Percentiles rank a stretch among this genome's conserved stretches.
phyloP scores from a whole-genome alignment of 2,797 vertebrate genomes.

The Falco biarmicus region DNA sequence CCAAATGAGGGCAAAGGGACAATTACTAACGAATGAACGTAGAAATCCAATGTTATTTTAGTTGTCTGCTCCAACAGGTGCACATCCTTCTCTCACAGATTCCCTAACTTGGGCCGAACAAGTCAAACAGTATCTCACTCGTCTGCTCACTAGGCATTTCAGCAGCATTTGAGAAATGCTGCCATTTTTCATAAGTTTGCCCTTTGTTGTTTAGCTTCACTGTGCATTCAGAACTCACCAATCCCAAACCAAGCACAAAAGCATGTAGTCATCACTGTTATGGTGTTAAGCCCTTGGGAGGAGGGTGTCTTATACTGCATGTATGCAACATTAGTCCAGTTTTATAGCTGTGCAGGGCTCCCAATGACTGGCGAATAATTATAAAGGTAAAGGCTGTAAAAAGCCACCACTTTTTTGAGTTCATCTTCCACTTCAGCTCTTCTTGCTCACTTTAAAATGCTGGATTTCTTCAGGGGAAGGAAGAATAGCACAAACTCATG shows the following conservation, averaged over 20 bases:
- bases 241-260: neutral
- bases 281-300: rapidly evolving
- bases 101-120: neutral
- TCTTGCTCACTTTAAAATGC: neutral
- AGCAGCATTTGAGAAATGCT: neutral
- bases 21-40: neutral
- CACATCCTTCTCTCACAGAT: neutral
- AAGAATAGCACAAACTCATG: neutral
- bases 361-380: neutral
- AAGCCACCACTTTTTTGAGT: neutral
- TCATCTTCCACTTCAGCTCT: neutral
- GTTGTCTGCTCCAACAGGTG: rapidly evolving
- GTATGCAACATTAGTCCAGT: neutral
- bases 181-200: neutral
- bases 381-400: neutral
- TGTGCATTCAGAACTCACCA: neutral
- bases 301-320: neutral
- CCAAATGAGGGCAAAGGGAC: neutral
- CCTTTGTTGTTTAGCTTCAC: neutral
- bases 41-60: neutral
- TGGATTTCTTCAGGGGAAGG: neutral
- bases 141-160: neutral
- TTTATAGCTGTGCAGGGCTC: neutral
- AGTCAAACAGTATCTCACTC: neutral
- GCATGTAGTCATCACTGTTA: rapidly evolving